These are phyloP conservation scores for Latrodectus geometricus DNA, from an alignment of 1,140 invertebrate species.

Conservation along the genomic window DNA sequence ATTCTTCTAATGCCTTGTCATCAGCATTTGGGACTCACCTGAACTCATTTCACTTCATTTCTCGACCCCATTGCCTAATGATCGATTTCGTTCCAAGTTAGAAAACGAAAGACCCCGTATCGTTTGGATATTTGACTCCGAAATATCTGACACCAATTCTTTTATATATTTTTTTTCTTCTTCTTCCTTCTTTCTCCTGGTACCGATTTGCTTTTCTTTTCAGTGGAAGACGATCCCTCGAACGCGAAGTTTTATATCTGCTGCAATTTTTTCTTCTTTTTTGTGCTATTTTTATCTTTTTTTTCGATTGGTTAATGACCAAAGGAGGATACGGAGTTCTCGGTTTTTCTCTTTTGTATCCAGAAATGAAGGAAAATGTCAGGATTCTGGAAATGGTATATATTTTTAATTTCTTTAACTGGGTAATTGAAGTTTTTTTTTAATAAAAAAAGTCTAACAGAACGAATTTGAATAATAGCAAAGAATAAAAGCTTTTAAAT, in stretches of 20 bases:
- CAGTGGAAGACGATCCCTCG: constrained; percentile 1
- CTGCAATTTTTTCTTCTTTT: constrained; percentile 6
- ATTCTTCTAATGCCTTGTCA: constrained; percentile 38
- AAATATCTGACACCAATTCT: neutral
- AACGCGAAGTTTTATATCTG: constrained; percentile 38
- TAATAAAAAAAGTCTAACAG: neutral
- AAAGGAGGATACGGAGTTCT: constrained; percentile 34
- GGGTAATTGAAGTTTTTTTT: too few relatives aligned
- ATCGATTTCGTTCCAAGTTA: constrained; percentile 36
- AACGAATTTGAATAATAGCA: neutral
- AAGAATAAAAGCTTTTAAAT: neutral
- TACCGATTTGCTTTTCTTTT: constrained; percentile 23
- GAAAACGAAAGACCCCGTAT: constrained; percentile 45
- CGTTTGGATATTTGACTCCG: constrained; percentile 42
- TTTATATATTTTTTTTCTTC: neutral
- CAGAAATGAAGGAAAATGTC: neutral
- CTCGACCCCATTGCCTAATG: constrained; percentile 39
- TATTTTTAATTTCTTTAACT: too few relatives aligned
- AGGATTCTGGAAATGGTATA: neutral
- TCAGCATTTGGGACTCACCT: constrained; percentile 40
- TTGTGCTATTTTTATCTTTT: neutral
- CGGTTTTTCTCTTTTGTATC: neutral
- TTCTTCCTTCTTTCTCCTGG: neutral
- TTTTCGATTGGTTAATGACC: constrained; percentile 54
- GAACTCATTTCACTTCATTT: constrained; percentile 36